These are phyloP conservation scores for Ptilorrhoa leucosticta DNA, from an alignment of 2,113 vertebrate species.

Conservation along the genomic window DNA sequence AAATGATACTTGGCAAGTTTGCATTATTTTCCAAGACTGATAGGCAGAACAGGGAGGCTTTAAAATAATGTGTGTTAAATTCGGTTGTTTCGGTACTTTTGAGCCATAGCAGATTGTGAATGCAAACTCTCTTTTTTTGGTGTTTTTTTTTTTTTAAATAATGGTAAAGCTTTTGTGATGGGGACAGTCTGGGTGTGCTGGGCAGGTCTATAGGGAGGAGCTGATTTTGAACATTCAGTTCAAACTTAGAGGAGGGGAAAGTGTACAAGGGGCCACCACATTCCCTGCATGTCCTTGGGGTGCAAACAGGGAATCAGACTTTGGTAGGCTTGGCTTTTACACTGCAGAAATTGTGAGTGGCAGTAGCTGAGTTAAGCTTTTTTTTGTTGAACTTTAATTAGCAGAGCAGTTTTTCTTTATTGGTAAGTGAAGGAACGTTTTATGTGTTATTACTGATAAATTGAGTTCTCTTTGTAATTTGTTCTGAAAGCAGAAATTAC, in stretches of 20 bases:
- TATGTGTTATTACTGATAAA: slow-evolving; percentile 13
- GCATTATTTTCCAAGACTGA: neutral
- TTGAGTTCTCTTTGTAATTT: slow-evolving; percentile 4
- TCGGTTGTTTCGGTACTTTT: neutral
- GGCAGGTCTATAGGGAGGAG: neutral
- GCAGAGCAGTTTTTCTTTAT: neutral
- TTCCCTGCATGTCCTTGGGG: neutral
- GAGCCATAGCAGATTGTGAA: neutral
- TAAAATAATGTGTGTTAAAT: neutral
- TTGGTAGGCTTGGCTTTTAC: neutral
- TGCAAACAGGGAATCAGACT: neutral
- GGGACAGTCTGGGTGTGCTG: neutral
- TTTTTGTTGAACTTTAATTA: slow-evolving; percentile 19
- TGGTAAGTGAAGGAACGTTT: neutral
- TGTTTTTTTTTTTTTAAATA: neutral
- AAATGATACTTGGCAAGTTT: neutral
- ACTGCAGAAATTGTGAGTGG: neutral
- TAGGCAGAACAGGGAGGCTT: neutral
- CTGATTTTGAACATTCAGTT: neutral
- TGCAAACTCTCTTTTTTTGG: neutral
- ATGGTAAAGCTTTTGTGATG: neutral
- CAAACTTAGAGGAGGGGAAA: neutral
- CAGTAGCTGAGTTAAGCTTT: neutral
- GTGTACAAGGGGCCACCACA: neutral
- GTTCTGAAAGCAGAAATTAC: slow-evolving; percentile 6